A percentile compares a stretch with the other conserved stretches of the same genome.
Conservation (phyloP, 2,113 vertebrate genomes). For the Hassar affinis region DNA sequence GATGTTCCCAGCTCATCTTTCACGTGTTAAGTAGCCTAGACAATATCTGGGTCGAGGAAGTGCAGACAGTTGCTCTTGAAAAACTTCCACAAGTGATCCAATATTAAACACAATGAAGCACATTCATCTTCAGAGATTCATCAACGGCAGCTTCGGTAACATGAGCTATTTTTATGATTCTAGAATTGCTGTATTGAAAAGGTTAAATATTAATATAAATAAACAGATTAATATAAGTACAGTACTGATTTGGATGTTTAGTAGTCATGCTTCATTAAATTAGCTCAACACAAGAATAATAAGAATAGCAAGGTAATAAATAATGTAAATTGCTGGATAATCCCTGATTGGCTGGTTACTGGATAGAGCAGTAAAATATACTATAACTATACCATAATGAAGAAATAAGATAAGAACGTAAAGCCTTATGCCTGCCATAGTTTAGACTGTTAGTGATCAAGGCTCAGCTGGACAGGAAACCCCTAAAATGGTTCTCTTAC, state of each 20-base stretch:
- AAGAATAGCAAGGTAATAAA: not conserved
- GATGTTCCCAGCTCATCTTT: conserved; percentile 49
- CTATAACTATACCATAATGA: not conserved
- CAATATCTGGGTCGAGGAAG: conserved; percentile 21
- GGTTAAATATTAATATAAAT: not conserved
- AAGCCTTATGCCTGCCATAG: not conserved
- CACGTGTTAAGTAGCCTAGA: conserved; percentile 24
- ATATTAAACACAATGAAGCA: conserved; percentile 33
- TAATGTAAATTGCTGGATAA: not conserved
- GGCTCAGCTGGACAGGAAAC: not conserved
- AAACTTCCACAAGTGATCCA: conserved; percentile 28
- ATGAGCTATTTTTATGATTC: not conserved
- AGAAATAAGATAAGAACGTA: not conserved
- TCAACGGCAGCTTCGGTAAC: not conserved
- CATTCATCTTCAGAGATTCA: conserved; percentile 31
- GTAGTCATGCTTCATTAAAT: not conserved
- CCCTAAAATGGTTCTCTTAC: not conserved
- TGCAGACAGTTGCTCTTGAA: conserved; percentile 37
- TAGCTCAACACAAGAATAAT: not conserved
- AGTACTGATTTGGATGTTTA: not conserved
- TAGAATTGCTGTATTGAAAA: not conserved
- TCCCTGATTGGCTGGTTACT: not conserved
- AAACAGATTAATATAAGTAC: not conserved
- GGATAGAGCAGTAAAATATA: not conserved
- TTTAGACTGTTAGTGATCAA: no score